A percentile compares a stretch with the other conserved stretches of the same genome.
Evolutionary conservation across 2,113 vertebrate genomes (phyloP).

Genomic region (Gobius niger): DNA sequence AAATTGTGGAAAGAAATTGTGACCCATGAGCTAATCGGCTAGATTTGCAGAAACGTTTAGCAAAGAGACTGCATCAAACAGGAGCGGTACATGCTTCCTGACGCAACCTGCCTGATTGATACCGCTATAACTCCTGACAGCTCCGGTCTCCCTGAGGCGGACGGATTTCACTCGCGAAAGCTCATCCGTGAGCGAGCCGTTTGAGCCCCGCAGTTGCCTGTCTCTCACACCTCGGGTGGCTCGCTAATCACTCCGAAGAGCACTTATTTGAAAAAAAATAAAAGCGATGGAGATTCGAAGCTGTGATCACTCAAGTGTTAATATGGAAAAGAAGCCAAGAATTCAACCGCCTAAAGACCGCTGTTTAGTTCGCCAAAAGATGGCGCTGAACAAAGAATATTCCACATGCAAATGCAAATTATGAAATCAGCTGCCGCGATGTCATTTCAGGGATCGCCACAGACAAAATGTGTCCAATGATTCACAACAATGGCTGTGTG

Average conservation of each 20-base stretch:
- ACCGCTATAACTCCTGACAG: constrained; percentile 39
- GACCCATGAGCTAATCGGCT: not conserved
- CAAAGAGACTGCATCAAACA: not conserved
- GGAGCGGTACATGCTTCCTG: not conserved
- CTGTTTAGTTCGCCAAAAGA: too few relatives aligned
- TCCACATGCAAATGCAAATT: too few relatives aligned
- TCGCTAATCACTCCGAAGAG: constrained; percentile 33
- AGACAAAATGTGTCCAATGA: too few relatives aligned
- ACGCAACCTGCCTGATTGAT: constrained; percentile 31
- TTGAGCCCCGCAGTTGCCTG: constrained; percentile 27
- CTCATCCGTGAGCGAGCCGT: constrained; percentile 33
- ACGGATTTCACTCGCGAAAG: constrained; percentile 25
- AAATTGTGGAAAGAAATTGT: too few relatives aligned
- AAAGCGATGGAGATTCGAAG: not conserved
- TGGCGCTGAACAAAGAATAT: too few relatives aligned
- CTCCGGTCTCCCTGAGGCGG: not conserved
- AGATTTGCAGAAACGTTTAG: not conserved
- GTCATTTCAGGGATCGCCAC: too few relatives aligned
- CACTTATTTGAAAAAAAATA: not conserved
- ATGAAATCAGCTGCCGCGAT: too few relatives aligned
- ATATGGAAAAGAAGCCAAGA: not conserved
- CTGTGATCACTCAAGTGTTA: constrained; percentile 6
- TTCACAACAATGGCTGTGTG: too few relatives aligned
- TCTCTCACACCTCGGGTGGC: constrained; percentile 31
- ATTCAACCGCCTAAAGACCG: not conserved